These are phyloP conservation scores for Esox masquinongy DNA, from an alignment of 2,797 vertebrate genomes.

Conservation along the genomic window DNA sequence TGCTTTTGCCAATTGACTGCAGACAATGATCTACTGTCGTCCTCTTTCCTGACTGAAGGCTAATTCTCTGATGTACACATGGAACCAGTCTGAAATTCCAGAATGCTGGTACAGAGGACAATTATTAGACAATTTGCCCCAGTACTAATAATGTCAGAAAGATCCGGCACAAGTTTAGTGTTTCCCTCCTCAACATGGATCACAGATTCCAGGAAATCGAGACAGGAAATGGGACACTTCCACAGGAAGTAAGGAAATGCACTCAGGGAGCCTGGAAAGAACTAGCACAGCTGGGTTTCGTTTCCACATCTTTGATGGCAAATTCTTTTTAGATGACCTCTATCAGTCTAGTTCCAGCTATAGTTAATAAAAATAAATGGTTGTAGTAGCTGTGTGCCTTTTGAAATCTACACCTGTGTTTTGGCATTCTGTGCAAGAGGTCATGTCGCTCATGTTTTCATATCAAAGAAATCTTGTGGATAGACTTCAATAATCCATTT, in stretches of 20 bases:
- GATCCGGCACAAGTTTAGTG: background rate
- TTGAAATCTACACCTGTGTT: background rate
- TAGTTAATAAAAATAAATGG: background rate
- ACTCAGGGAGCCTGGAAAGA: constrained; percentile 5
- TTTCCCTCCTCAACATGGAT: constrained; percentile 13
- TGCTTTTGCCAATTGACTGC: background rate
- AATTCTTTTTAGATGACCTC: constrained; percentile 1
- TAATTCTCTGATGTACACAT: background rate
- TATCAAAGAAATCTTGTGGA: constrained; percentile 3
- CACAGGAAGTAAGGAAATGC: constrained; percentile 46
- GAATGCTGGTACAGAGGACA: background rate
- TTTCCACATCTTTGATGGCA: constrained; percentile 18
- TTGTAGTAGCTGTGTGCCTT: background rate
- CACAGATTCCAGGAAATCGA: constrained; percentile 33
- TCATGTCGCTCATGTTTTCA: background rate
- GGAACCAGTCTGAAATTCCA: background rate
- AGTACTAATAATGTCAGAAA: constrained; percentile 7
- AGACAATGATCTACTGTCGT: background rate
- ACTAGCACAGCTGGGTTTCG: background rate
- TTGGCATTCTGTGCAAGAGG: background rate
- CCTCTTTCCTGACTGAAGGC: background rate
- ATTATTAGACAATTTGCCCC: background rate
- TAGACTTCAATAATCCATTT: constrained; percentile 14
- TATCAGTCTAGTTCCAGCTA: background rate
- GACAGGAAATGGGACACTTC: constrained; percentile 50